Conservation (phyloP, 53 echinoderm and acorn worm species). For the Pentamera pediparva region DNA sequence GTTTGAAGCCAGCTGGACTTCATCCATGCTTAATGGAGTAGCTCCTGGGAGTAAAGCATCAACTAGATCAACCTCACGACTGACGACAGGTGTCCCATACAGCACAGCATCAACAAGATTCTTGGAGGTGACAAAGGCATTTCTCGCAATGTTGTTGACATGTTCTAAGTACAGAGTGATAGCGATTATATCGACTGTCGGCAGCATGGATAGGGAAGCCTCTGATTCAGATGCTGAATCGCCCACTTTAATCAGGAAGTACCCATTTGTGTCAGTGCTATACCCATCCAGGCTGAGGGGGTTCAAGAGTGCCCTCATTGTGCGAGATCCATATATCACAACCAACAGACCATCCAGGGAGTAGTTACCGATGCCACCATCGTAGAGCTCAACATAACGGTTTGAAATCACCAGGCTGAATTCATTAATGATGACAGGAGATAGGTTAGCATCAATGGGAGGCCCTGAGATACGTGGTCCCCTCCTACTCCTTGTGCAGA, state of each 20-base stretch:
- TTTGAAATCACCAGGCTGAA: constrained; percentile 44
- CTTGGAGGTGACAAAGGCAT: constrained; percentile 42
- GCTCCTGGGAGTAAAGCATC: constrained; percentile 34
- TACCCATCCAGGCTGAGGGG: constrained; percentile 48
- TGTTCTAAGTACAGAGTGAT: constrained; percentile 61
- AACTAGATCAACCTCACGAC: constrained; percentile 34
- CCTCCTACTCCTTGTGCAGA: constrained; percentile 23
- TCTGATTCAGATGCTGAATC: constrained; percentile 33
- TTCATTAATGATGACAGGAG: constrained; percentile 72
- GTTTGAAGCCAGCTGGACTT: background rate
- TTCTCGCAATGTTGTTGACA: constrained; percentile 12
- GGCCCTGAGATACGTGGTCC: constrained; percentile 4
- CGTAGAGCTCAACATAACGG: constrained; percentile 81
- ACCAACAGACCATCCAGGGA: constrained; percentile 54
- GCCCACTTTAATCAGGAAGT: constrained; percentile 54
- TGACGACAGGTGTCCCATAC: constrained; percentile 44
- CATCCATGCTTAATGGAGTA: constrained; percentile 20
- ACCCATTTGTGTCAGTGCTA: constrained; percentile 56
- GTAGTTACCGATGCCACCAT: constrained; percentile 65
- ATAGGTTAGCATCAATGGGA: constrained; percentile 29
- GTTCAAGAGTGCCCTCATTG: constrained; percentile 39
- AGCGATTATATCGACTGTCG: constrained; percentile 51
- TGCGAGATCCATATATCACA: constrained; percentile 54
- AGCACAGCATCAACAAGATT: constrained; percentile 76
- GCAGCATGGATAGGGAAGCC: constrained; percentile 18